Evolutionary conservation across 2,113 vertebrate genomes (phyloP).

Genomic region (Rhabdomys dilectus): DNA sequence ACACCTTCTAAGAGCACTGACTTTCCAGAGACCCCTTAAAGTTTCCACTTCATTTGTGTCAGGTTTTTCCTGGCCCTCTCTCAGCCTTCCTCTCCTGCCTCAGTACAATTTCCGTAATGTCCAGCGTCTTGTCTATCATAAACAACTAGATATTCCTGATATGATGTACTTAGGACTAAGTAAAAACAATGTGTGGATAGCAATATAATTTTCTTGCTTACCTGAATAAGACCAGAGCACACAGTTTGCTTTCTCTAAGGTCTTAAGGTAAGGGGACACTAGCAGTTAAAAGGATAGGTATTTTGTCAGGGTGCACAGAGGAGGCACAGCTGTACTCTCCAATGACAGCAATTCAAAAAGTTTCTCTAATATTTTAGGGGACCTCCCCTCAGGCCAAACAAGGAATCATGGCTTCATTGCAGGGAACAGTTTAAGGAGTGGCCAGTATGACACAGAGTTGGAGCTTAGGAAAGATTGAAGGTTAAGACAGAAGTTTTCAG

Average conservation of each 20-base stretch:
- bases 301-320: not conserved
- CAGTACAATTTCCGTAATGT: not conserved
- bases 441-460: not conserved
- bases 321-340: not conserved
- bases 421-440: not conserved
- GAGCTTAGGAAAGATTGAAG: not conserved
- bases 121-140: not conserved
- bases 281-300: slow-evolving; percentile 14
- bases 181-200: slow-evolving; percentile 4
- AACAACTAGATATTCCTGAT: not conserved
- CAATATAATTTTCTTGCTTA: slow-evolving; percentile 36
- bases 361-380: not conserved
- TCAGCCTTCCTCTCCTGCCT: not conserved
- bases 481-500: not conserved
- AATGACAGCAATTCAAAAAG: not conserved
- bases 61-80: not conserved
- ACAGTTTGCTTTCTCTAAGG: not conserved
- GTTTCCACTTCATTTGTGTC: too few relatives aligned
- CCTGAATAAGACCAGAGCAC: not conserved
- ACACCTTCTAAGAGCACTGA: too few relatives aligned
- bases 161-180: slow-evolving; percentile 29
- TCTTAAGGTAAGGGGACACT: not conserved
- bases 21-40: too few relatives aligned
- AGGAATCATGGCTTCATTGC: not conserved
- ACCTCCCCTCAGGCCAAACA: not conserved